Conservation (phyloP, 2,888 invertebrate species). For the Plutella xylostella region DNA sequence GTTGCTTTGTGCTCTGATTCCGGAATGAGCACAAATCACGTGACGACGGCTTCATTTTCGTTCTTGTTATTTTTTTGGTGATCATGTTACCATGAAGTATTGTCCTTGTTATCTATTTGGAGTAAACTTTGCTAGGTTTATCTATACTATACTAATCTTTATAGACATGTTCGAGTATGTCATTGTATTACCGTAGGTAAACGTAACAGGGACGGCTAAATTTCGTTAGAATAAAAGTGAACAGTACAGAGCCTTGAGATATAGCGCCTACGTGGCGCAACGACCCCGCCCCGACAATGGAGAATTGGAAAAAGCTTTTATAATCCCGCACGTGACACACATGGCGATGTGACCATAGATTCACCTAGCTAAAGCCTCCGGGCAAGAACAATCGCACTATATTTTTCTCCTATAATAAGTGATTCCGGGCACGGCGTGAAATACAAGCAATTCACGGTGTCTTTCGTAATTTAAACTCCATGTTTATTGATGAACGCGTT, state of each 20-base stretch:
- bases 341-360: slow-evolving; percentile 39
- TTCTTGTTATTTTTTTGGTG: neutral
- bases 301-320: slow-evolving; percentile 71
- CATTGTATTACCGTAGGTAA: no score
- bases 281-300: slow-evolving; percentile 57
- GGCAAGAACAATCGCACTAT: slow-evolving; percentile 3
- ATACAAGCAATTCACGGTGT: no score
- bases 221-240: slow-evolving; percentile 70
- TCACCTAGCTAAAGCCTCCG: no score
- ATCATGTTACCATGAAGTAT: no score
- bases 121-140: no score
- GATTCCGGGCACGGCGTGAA: no score
- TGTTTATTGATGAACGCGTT: slow-evolving; percentile 1
- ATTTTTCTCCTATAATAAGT: no score
- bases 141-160: no score
- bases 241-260: slow-evolving; percentile 63
- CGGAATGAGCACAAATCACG: slow-evolving; percentile 9
- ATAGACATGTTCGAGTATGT: no score
- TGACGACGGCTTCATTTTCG: neutral
- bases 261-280: slow-evolving; percentile 66
- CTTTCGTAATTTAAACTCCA: neutral
- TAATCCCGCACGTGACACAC: slow-evolving; percentile 67
- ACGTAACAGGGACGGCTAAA: slow-evolving; percentile 56
- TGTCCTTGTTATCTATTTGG: no score
- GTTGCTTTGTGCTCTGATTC: slow-evolving; percentile 17